Evolutionary conservation across 1,140 invertebrate species (phyloP), one percentile per base, ranked within the genome.

Genomic region (Saxidomus purpurata): DNA sequence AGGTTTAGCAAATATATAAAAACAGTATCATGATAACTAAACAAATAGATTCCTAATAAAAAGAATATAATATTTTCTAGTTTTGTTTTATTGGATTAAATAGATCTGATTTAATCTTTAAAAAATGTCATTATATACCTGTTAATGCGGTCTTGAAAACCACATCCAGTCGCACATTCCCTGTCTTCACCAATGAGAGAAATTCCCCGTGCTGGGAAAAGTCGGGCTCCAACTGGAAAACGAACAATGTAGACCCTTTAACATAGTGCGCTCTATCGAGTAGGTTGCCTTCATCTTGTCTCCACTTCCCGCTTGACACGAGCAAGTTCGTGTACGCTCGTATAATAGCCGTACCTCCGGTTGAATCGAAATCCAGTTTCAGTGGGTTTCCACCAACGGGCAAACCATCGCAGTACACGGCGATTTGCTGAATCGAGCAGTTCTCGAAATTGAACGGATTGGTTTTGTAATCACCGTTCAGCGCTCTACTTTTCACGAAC

Each of bases 151-250:
- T 71, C 83, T 85, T 85, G 47, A 85, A 85, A 22, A 74, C 28
- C 0, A 55, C 63, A 38, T 74, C 83, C 22, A 74, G 22, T 49
- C 67, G 63, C 11, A 74, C 38, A 31, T 85, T 85, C 19, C 83
- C 63, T 8, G 63, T 74, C 31, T 85, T 85, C 0, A 76, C 49
- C 49, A 85, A 49, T 31, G 83, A 85, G 4, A 85, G 69, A 25
- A 74, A 74, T 34, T 74, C 43, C 34, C 83, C 11, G 49, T 85
- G 83, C 8, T 85, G 63, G 8, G 83, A 74, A 28, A 85, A 71
- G 31, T 85, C 63, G 9, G 83, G 63, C 19, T 85, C 43, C 17
- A 85, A 40, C n/a, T 71, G 25, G 49, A 85, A 71, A 13, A 52
- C 31, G 31, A 85, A 85, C 28, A 71, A 43, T 15, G 63, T 47